Conservation (phyloP, 2,797 vertebrate genomes). For the Dicrostonyx torquatus region DNA sequence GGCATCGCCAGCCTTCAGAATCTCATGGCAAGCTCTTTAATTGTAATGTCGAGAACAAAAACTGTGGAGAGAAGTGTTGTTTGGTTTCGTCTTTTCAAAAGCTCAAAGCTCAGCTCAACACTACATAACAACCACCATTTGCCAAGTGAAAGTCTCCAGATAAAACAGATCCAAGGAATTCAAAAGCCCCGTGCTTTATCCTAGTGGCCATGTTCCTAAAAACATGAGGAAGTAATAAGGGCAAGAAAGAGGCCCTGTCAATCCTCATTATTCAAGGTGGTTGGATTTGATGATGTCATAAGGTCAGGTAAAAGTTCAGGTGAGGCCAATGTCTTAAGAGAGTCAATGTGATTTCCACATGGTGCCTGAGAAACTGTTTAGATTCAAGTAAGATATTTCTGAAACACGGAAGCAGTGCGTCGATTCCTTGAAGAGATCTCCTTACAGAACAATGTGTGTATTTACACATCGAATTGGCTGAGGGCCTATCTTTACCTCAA, state of each 20-base stretch:
- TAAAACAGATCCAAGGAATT: not conserved
- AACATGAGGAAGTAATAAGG: not conserved
- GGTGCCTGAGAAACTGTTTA: slow-evolving; percentile 28
- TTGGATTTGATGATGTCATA: not conserved
- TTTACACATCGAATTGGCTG: not conserved
- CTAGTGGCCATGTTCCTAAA: not conserved
- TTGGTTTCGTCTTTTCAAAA: not conserved
- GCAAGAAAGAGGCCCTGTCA: not conserved
- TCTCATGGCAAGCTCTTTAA: not conserved
- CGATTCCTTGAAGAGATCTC: slow-evolving; percentile 31
- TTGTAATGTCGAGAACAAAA: not conserved
- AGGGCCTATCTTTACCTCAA: slow-evolving; percentile 17
- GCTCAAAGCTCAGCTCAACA: slow-evolving; percentile 36
- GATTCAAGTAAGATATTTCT: slow-evolving; percentile 27
- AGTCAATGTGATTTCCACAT: not conserved
- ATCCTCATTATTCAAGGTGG: not conserved
- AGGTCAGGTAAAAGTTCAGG: not conserved
- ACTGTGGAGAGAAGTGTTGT: not conserved
- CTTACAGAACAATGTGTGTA: not conserved
- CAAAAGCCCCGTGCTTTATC: not conserved
- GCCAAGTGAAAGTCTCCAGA: slow-evolving; percentile 28
- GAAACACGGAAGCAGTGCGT: not conserved
- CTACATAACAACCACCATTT: not conserved
- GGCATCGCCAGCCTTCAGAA: not conserved
- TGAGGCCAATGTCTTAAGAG: not conserved